phyloP scores from a whole-genome alignment of 2,888 invertebrate species.

The Hypselothyrea guttata region DNA sequence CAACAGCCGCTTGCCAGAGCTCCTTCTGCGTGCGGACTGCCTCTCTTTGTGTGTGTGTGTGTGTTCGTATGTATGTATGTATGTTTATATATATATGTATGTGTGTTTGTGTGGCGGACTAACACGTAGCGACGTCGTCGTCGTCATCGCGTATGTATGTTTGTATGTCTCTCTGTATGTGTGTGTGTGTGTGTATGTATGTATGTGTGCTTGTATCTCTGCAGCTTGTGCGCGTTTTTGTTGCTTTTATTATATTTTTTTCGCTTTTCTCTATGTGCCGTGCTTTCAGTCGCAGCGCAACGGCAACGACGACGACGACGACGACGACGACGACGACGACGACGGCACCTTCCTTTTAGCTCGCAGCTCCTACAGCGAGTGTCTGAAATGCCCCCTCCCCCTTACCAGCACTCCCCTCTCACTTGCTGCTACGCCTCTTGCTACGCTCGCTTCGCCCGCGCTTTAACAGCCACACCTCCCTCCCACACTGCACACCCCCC shows the following conservation, averaged over 20 bases:
- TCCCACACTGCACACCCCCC: slow-evolving; percentile 2
- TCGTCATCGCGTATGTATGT: slow-evolving; percentile 11
- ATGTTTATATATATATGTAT: slow-evolving; percentile 12
- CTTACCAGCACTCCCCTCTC: too few species aligned
- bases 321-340: slow-evolving; percentile 21
- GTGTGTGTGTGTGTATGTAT: slow-evolving; percentile 16
- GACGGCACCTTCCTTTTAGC: slow-evolving; percentile 51
- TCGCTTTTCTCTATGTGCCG: slow-evolving; percentile 69
- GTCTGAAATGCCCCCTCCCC: slow-evolving; percentile 24
- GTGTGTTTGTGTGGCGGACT: slow-evolving; percentile 49
- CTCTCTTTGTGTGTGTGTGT: slow-evolving; percentile 16
- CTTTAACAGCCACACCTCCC: neutral
- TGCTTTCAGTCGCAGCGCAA: slow-evolving; percentile 39
- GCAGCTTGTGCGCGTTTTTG: slow-evolving; percentile 69
- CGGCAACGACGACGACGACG: slow-evolving; percentile 20
- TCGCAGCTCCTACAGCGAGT: slow-evolving; percentile 51
- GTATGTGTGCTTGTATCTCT: slow-evolving; percentile 58
- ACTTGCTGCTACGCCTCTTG: too few species aligned
- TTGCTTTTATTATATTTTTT: slow-evolving; percentile 74
- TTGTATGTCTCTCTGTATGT: slow-evolving; percentile 31
- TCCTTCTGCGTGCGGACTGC: slow-evolving; percentile 16
- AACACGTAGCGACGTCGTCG: slow-evolving; percentile 51
- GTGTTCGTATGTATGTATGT: slow-evolving; percentile 31
- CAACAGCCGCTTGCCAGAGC: slow-evolving; percentile 44
- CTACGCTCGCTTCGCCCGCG: slow-evolving; percentile 1